Conservation (phyloP, 2,113 vertebrate genomes). For the Sander lucioperca region DNA sequence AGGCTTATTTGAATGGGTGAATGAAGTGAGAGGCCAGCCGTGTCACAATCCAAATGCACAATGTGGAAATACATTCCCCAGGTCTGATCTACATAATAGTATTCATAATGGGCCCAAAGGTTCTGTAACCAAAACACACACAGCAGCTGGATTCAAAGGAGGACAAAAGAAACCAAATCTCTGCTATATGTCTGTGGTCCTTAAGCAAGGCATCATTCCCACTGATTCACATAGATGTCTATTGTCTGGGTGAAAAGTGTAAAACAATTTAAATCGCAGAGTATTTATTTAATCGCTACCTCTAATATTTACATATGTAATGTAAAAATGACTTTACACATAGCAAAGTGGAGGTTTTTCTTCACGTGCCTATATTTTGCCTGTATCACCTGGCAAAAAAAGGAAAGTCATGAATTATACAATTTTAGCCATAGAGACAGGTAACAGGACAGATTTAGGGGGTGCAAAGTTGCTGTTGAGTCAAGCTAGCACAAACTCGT, state of each 20-base stretch:
- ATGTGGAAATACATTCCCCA: constrained; percentile 66
- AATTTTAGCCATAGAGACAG: neutral
- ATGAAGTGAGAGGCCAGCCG: constrained; percentile 61
- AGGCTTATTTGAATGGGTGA: constrained; percentile 60
- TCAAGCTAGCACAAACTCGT: neutral
- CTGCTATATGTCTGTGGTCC: neutral
- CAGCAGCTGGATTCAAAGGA: constrained; percentile 34
- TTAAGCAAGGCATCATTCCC: neutral
- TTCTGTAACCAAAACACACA: constrained; percentile 66
- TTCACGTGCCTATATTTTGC: neutral
- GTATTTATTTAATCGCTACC: neutral
- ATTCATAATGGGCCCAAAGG: constrained; percentile 68
- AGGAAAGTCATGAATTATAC: neutral
- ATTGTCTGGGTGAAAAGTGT: neutral
- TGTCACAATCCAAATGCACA: constrained; percentile 69
- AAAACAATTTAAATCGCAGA: neutral
- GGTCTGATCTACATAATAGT: constrained; percentile 74
- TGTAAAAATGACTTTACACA: constrained; percentile 6
- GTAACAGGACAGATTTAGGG: neutral
- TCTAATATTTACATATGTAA: neutral
- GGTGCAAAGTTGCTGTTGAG: neutral
- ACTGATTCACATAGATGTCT: neutral
- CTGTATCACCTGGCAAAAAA: neutral
- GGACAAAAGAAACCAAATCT: constrained; percentile 25
- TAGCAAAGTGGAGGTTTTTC: neutral